Evolutionary conservation across 2,888 invertebrate species (phyloP), one percentile per base, ranked within the genome.

Genomic region (Timema podura): DNA sequence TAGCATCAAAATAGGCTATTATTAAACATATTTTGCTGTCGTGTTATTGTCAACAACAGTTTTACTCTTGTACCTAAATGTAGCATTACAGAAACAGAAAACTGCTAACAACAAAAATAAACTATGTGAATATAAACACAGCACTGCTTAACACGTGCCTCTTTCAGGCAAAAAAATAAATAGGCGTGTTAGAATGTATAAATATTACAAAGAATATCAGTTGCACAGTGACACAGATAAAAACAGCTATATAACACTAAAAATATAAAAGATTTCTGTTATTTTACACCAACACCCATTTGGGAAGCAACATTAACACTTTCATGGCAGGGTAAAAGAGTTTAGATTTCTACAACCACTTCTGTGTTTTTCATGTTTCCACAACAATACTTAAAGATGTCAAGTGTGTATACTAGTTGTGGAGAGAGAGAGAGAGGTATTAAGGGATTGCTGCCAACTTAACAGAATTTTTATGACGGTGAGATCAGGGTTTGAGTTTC

Each of bases 61-160:
- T 30, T 30, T 30, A 30, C 30, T 30, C 30, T 30, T 30, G 30
- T 30, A 30, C 30, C 30, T 30, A 64, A 65, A 54, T 59, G 57
- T 64, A 71, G 69, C 67, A 57, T 67, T 71, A 71, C 68, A 65
- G 65, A 70, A 68, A 71, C 68, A 71, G 59, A 65, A 57, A 54
- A 68, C 71, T 71, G 68, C 71, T 65, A 71, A 71, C 30, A 30
- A 3, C 30, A 30, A 30, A 30, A 30, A 30, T 30, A 30, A 71
- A 69, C 65, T 69, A 69, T 66, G 69, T 66, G 69, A 59, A 69
- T 61, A 30, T 61, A 30, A 69, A 65, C 64, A 54, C 69, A 69
- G 69, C 69, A 69, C 69, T 69, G 65, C 69, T 66, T 44, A 69
- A 69, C 69, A 69, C 30, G 48, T 65, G 69, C 69, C 65, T 65